phyloP scores from a whole-genome alignment of 2,888 invertebrate genomes.

The Drosophila anceps region DNA sequence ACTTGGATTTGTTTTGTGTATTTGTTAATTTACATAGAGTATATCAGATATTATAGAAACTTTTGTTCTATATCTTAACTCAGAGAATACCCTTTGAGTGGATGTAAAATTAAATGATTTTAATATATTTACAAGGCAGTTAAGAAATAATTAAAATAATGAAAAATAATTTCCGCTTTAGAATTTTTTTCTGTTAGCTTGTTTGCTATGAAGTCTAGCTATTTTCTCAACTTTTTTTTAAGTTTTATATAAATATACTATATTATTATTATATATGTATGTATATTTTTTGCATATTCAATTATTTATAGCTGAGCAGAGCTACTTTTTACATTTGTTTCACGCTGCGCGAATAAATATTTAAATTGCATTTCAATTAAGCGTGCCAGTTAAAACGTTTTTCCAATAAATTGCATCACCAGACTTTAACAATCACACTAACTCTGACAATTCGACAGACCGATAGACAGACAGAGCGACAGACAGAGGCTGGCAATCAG shows the following conservation, averaged over 20 bases:
- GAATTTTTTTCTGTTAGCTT: neutral
- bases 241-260: neutral
- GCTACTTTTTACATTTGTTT: slow-evolving; percentile 6
- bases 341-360: slow-evolving; percentile 36
- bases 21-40: neutral
- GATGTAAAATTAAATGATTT: neutral
- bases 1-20: no score
- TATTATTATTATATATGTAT: neutral
- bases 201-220: neutral
- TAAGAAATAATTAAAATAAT: neutral
- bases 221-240: neutral
- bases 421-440: slow-evolving; percentile 41
- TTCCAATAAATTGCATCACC: slow-evolving; percentile 76
- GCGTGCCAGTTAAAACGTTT: slow-evolving; percentile 53
- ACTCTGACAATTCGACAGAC: slow-evolving; percentile 15
- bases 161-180: slow-evolving; percentile 1
- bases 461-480: slow-evolving; percentile 4
- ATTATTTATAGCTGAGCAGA: neutral
- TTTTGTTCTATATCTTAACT: neutral
- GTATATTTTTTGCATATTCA: slow-evolving; percentile 14
- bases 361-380: slow-evolving; percentile 39
- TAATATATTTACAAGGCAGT: neutral
- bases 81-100: neutral
- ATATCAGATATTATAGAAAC: neutral
- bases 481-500: slow-evolving; percentile 39